These are phyloP conservation scores for Willowsia nigromaculata DNA, from an alignment of 2,888 invertebrate species.

Conservation along the genomic window DNA sequence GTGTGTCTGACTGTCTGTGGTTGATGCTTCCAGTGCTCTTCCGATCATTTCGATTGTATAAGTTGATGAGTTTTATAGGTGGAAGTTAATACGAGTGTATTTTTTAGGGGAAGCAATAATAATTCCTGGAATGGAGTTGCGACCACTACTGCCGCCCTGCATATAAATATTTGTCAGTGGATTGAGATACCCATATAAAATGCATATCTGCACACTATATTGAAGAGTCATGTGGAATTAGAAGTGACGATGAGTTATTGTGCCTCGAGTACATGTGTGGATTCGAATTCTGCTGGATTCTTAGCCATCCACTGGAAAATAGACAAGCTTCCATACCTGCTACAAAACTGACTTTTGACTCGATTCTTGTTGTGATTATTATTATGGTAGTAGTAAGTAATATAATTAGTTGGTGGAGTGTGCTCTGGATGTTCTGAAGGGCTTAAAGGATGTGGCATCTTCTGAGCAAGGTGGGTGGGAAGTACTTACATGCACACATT, in stretches of 20 bases:
- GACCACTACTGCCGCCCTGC: not conserved
- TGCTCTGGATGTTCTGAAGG: conserved; percentile 69
- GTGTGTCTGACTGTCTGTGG: conserved; percentile 20
- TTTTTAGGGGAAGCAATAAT: conserved; percentile 25
- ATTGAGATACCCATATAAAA: not conserved
- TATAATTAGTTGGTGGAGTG: conserved; percentile 70
- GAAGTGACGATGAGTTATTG: conserved; percentile 73
- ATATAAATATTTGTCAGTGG: not conserved
- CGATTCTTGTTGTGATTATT: conserved; percentile 59
- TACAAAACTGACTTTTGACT: too few species aligned
- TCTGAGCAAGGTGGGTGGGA: conserved; percentile 66
- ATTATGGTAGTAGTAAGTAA: conserved; percentile 48
- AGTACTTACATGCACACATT: not conserved
- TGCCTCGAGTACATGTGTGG: conserved; percentile 50
- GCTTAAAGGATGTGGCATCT: conserved; percentile 71
- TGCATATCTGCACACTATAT: not conserved
- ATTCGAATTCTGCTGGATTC: conserved; percentile 11
- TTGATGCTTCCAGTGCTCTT: conserved; percentile 13
- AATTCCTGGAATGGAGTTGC: conserved; percentile 24
- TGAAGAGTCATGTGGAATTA: conserved; percentile 40
- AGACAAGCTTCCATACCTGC: not conserved
- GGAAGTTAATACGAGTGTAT: conserved; percentile 37
- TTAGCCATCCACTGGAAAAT: not conserved
- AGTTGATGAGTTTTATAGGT: conserved; percentile 46
- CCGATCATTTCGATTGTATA: conserved; percentile 62